Evolutionary conservation across 2,888 invertebrate genomes (phyloP).

Genomic region (Balanococcus diminutus): DNA sequence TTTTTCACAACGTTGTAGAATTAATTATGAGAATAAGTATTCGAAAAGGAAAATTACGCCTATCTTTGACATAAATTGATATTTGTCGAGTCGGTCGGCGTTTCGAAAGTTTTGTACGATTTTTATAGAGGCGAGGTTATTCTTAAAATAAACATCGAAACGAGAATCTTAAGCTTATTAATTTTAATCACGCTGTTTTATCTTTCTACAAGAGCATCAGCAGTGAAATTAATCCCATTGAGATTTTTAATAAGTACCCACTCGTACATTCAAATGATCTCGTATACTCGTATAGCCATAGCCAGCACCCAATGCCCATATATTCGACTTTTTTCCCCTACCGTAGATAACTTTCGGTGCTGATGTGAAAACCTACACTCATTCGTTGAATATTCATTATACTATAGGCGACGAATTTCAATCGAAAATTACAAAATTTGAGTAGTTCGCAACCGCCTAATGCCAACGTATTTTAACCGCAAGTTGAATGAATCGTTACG

Average conservation of each 20-base stretch:
- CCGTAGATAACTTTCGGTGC: no score
- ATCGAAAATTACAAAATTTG: background rate
- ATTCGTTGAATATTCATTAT: background rate
- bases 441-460: background rate
- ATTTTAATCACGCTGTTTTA: background rate
- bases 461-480: background rate
- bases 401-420: background rate
- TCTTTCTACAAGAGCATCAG: background rate
- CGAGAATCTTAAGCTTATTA: background rate
- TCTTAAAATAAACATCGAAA: background rate
- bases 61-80: slow-evolving; percentile 8
- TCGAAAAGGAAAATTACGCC: background rate
- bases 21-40: slow-evolving; percentile 6
- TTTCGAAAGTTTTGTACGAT: background rate
- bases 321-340: no score
- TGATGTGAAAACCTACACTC: no score
- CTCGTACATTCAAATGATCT: no score
- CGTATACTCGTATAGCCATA: no score
- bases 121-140: background rate
- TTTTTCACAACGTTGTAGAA: background rate
- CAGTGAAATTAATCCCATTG: background rate
- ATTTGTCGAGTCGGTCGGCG: background rate
- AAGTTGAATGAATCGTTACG: background rate
- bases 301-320: no score
- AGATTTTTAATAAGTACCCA: background rate